These are phyloP conservation scores for Lithobates pipiens DNA, from an alignment of 2,797 vertebrate species.

Conservation along the genomic window DNA sequence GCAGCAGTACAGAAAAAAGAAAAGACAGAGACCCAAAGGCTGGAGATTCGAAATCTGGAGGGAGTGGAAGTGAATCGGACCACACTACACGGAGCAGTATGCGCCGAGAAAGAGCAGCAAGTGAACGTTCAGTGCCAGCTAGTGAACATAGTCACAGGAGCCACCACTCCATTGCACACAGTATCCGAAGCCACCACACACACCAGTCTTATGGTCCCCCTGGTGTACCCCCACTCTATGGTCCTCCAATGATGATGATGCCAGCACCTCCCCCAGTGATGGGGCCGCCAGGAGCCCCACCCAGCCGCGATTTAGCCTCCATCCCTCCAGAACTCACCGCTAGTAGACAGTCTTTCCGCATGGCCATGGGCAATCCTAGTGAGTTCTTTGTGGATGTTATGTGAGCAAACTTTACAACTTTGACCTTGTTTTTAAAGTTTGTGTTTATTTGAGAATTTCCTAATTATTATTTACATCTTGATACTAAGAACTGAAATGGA, in stretches of 20 bases:
- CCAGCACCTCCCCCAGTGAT: slow-evolving; percentile 77
- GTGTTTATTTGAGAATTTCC: slow-evolving; percentile 60
- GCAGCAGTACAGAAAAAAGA: slow-evolving; percentile 84
- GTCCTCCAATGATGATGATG: slow-evolving; percentile 85
- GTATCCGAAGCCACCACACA: slow-evolving; percentile 88
- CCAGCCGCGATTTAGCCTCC: slow-evolving; percentile 86
- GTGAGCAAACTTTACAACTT: slow-evolving; percentile 76
- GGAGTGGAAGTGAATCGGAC: slow-evolving; percentile 88
- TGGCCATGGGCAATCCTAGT: slow-evolving; percentile 95
- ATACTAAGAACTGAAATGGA: slow-evolving; percentile 64
- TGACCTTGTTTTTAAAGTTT: slow-evolving; percentile 52
- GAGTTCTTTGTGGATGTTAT: slow-evolving; percentile 99
- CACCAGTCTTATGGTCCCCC: slow-evolving; percentile 87
- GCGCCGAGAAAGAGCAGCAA: slow-evolving; percentile 80
- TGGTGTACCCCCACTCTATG: slow-evolving; percentile 84
- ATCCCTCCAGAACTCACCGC: slow-evolving; percentile 95
- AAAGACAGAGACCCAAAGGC: slow-evolving; percentile 76
- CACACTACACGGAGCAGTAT: slow-evolving; percentile 82
- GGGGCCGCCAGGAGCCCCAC: slow-evolving; percentile 85
- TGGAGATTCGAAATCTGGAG: slow-evolving; percentile 84
- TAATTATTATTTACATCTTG: slow-evolving; percentile 62
- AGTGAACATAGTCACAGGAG: slow-evolving; percentile 90
- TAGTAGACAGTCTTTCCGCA: slow-evolving; percentile 93
- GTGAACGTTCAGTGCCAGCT: slow-evolving; percentile 79
- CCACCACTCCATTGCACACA: slow-evolving; percentile 82